Evolutionary conservation across 2,797 vertebrate species (phyloP).

Genomic region (Ctenosaura bakeri): DNA sequence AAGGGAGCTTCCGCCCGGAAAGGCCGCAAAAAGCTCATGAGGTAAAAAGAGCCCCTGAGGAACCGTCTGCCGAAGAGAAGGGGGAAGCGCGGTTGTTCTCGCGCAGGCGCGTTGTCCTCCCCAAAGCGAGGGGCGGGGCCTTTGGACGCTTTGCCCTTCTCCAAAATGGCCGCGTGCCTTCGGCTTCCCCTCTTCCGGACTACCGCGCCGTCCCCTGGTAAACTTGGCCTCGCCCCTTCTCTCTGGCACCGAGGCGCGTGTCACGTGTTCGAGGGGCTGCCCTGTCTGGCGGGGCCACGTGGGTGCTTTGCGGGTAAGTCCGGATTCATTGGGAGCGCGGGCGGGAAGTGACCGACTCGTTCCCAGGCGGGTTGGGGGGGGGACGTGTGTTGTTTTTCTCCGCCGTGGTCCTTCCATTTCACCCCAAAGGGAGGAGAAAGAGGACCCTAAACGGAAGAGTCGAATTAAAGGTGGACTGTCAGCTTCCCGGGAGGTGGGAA

Average conservation of each 20-base stretch:
- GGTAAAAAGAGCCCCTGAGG: too few relatives aligned
- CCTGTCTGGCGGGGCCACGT: slow-evolving; percentile 54
- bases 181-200: accelerated
- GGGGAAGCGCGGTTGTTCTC: accelerated
- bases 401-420: too few relatives aligned
- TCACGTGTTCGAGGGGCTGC: neutral
- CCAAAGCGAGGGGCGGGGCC: too few relatives aligned
- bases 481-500: too few relatives aligned
- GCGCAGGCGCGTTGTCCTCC: too few relatives aligned
- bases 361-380: neutral
- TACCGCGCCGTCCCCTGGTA: slow-evolving; percentile 13
- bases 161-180: neutral
- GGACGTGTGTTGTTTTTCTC: too few relatives aligned
- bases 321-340: accelerated
- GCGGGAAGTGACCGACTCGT: neutral
- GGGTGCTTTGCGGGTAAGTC: slow-evolving; percentile 53
- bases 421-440: too few relatives aligned
- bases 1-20: too few relatives aligned
- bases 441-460: too few relatives aligned
- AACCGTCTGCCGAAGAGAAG: too few relatives aligned
- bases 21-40: too few relatives aligned
- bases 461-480: neutral
- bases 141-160: slow-evolving; percentile 32
- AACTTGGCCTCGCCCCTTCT: accelerated
- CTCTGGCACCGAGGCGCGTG: accelerated